These are phyloP conservation scores for Laticauda laticaudata DNA, from an alignment of 2,113 vertebrate genomes.

Conservation along the genomic window DNA sequence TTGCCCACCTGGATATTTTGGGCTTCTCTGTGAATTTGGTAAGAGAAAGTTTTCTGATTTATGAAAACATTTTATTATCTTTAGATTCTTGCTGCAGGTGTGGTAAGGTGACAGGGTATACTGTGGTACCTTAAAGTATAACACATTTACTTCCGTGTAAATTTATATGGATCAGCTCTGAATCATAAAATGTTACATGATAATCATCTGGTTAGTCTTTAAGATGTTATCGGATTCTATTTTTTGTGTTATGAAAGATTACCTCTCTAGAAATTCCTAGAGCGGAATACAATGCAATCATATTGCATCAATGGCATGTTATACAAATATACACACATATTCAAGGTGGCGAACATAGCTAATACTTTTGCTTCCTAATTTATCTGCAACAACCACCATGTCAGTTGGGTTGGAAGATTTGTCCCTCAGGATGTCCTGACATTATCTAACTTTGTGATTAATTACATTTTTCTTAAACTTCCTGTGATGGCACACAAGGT, in stretches of 20 bases:
- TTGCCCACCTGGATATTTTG: slow-evolving; percentile 89
- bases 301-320: too few relatives aligned
- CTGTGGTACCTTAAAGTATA: neutral
- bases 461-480: neutral
- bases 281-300: neutral
- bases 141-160: neutral
- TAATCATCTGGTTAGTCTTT: neutral
- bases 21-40: slow-evolving; percentile 93
- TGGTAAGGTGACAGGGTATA: neutral
- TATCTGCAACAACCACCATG: too few relatives aligned
- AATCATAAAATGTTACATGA: neutral
- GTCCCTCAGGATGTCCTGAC: neutral
- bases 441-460: neutral
- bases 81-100: neutral
- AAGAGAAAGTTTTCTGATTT: slow-evolving; percentile 47
- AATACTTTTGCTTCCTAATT: too few relatives aligned
- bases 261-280: neutral
- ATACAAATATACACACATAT: too few relatives aligned
- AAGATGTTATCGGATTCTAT: neutral
- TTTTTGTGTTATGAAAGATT: neutral
- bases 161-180: neutral
- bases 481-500: neutral
- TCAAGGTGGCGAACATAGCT: too few relatives aligned
- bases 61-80: neutral
- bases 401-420: too few relatives aligned